phyloP scores from a whole-genome alignment of 2,113 vertebrate genomes.

The Dicrurus megarhynchus region DNA sequence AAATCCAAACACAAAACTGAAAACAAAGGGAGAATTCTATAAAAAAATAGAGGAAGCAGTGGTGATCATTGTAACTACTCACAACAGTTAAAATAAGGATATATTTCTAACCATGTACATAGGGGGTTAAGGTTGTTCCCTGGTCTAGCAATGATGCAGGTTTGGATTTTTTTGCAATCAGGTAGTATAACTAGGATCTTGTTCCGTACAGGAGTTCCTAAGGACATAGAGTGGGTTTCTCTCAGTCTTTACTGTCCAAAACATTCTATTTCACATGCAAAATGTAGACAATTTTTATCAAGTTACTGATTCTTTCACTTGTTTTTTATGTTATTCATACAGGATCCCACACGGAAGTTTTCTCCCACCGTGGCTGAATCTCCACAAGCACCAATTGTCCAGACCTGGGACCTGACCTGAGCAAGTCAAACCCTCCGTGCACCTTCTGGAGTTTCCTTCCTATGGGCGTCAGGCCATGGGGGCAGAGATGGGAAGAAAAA shows the following conservation, averaged over 20 bases:
- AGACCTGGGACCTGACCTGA: neutral
- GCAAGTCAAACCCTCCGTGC: neutral
- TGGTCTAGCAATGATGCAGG: neutral
- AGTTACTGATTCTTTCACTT: neutral
- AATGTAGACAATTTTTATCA: neutral
- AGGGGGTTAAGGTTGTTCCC: neutral
- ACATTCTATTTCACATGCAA: neutral
- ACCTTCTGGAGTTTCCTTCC: neutral
- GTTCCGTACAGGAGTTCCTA: neutral
- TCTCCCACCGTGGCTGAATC: neutral
- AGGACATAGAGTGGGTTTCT: neutral
- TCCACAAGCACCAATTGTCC: rapidly evolving
- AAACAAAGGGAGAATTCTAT: neutral
- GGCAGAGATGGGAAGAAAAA: neutral
- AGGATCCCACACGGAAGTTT: neutral
- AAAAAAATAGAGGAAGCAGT: neutral
- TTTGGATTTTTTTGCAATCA: neutral
- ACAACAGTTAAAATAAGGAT: neutral
- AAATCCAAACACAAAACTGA: neutral
- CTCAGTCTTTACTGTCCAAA: neutral
- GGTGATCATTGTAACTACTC: neutral
- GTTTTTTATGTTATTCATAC: neutral
- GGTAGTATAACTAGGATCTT: neutral
- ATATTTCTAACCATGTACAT: neutral
- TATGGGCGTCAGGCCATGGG: neutral